Evolutionary conservation across 1,140 invertebrate species (phyloP), one percentile per base, ranked within the genome.

Genomic region (Hylaeus anthracinus): DNA sequence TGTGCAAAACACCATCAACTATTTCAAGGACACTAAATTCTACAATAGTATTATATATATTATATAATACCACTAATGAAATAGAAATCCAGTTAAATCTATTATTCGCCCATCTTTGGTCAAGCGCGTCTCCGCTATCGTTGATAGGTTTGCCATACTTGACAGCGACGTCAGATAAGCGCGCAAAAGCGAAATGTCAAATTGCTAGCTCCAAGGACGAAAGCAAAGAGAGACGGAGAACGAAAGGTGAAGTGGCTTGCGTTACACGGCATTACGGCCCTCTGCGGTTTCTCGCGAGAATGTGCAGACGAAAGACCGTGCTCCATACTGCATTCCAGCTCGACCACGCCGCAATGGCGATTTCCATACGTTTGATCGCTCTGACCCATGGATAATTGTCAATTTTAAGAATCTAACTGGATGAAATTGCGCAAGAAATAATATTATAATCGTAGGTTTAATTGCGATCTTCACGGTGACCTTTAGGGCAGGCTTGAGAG

Each of bases 161-260:
- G 82, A 80, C 79, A 77, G 75, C 48, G 65, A 75, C 84, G n/a
- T 78, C 69, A 84, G 77, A 87, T 89, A 88, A 73, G 82, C 84
- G 82, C 82, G 72, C 88, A 51, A 45, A 86, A 88, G 88, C 90
- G 86, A 92, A 92, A 92, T 92, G 91, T 91, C 91, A 92, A 89
- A 87, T 89, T 82, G 90, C 87, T 88, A 75, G 81, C 90, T 87
- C 86, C 91, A 92, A 92, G 91, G 91, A 82, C 90, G 79, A 3
- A n/a, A 10, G 51, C 10, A 60, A 74, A 66, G 81, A 86, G 72
- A 86, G 53, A 66, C 70, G 81, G 72, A 71, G 74, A 82, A 79
- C 39, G 80, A 81, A 86, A 84, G 78, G 74, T 84, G 81, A 88
- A 83, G 85, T 85, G 79, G 82, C 76, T 88, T 82, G 85, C 77